phyloP scores from a whole-genome alignment of 2,797 vertebrate genomes.

The Crenichthys baileyi region DNA sequence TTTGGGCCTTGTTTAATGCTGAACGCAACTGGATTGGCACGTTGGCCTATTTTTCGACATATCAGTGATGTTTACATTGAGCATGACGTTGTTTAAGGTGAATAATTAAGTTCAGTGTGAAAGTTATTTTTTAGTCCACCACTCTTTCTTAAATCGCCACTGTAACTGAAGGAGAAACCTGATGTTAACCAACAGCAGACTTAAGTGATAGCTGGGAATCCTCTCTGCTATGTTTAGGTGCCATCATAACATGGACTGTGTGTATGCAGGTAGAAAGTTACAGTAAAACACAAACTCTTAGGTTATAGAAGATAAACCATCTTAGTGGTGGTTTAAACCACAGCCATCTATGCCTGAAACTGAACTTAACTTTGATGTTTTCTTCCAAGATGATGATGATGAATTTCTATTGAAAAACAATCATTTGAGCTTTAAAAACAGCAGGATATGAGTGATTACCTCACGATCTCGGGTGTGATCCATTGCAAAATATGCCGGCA shows the following conservation, averaged over 20 bases:
- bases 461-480: slow-evolving; percentile 80
- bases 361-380: too few relatives aligned
- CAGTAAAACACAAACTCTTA: neutral
- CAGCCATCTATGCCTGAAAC: neutral
- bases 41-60: neutral
- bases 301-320: neutral
- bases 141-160: neutral
- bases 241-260: neutral
- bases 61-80: neutral
- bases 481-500: slow-evolving; percentile 91
- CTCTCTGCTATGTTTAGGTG: neutral
- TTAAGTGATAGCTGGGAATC: neutral
- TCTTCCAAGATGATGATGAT: too few relatives aligned
- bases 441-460: slow-evolving; percentile 33
- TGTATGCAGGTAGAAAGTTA: neutral
- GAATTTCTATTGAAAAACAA: too few relatives aligned
- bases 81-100: neutral
- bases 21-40: neutral
- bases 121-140: neutral
- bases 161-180: neutral
- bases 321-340: neutral
- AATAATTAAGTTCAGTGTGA: neutral
- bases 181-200: neutral
- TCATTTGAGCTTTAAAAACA: neutral
- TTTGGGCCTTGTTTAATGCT: neutral